Evolutionary conservation across 2,797 vertebrate species (phyloP).

Genomic region (Columba guinea): DNA sequence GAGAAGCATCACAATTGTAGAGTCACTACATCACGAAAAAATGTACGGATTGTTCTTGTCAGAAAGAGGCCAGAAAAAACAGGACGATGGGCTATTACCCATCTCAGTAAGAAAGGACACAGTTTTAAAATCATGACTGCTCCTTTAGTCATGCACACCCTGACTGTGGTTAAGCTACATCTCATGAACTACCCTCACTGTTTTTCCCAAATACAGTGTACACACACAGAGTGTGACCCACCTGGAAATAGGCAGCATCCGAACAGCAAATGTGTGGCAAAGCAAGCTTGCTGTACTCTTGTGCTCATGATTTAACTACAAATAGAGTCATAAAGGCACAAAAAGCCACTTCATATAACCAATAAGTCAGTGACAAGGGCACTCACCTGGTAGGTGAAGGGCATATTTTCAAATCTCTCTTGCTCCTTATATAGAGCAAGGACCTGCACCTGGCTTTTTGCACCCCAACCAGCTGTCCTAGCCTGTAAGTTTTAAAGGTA

Average conservation of each 20-base stretch:
- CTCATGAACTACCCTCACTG: background rate
- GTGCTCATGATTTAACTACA: background rate
- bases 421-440: background rate
- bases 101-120: background rate
- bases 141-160: no score
- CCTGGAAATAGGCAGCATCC: background rate
- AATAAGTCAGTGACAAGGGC: background rate
- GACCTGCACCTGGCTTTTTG: background rate
- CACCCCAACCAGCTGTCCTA: background rate
- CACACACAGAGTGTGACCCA: no score
- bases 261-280: background rate
- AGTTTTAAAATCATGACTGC: background rate
- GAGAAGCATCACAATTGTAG: background rate
- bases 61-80: fast-evolving
- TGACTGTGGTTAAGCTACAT: background rate
- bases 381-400: background rate
- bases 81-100: background rate
- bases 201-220: background rate
- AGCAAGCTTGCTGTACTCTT: background rate
- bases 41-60: background rate
- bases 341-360: background rate
- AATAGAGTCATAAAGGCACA: background rate
- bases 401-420: background rate
- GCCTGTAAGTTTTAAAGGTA: background rate
- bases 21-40: background rate